These are phyloP conservation scores for Craterocephalus amniculus DNA, from an alignment of 2,797 vertebrate species.

Conservation along the genomic window DNA sequence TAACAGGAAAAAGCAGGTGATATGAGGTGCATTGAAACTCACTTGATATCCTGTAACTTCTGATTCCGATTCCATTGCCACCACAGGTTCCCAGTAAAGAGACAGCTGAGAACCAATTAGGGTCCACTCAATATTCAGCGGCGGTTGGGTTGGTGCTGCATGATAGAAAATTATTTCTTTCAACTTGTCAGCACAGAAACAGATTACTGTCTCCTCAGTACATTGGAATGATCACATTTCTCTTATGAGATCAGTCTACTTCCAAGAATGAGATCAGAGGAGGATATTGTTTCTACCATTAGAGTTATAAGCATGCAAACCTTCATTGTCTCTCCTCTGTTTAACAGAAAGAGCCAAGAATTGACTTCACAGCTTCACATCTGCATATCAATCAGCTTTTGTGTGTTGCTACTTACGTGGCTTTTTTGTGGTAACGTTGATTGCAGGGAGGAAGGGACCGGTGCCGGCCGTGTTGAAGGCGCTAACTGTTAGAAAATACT, in stretches of 20 bases:
- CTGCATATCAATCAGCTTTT: slow-evolving; percentile 22
- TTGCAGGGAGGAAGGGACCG: slow-evolving; percentile 89
- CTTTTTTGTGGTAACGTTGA: slow-evolving; percentile 95
- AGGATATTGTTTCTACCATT: not conserved
- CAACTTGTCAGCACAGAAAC: slow-evolving; percentile 35
- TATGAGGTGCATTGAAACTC: slow-evolving; percentile 51
- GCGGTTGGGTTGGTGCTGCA: slow-evolving; percentile 91
- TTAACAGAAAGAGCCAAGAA: not conserved
- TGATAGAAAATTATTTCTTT: slow-evolving; percentile 46
- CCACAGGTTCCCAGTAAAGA: slow-evolving; percentile 94
- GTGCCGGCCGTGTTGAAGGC: slow-evolving; percentile 94
- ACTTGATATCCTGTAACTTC: slow-evolving; percentile 95
- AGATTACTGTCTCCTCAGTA: slow-evolving; percentile 29
- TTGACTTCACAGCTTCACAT: not conserved
- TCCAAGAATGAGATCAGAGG: slow-evolving; percentile 9
- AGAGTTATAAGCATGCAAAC: slow-evolving; percentile 12
- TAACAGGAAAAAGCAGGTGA: slow-evolving; percentile 19
- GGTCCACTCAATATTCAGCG: slow-evolving; percentile 93
- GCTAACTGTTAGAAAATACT: slow-evolving; percentile 90
- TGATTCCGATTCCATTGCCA: slow-evolving; percentile 93
- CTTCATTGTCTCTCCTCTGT: slow-evolving; percentile 6
- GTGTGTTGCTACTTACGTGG: slow-evolving; percentile 84
- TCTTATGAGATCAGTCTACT: slow-evolving; percentile 12
- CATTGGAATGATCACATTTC: slow-evolving; percentile 12
- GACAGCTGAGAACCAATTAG: slow-evolving; percentile 90